Evolutionary conservation across 1,140 invertebrate species (phyloP).

Genomic region (Drosophila suzukii): DNA sequence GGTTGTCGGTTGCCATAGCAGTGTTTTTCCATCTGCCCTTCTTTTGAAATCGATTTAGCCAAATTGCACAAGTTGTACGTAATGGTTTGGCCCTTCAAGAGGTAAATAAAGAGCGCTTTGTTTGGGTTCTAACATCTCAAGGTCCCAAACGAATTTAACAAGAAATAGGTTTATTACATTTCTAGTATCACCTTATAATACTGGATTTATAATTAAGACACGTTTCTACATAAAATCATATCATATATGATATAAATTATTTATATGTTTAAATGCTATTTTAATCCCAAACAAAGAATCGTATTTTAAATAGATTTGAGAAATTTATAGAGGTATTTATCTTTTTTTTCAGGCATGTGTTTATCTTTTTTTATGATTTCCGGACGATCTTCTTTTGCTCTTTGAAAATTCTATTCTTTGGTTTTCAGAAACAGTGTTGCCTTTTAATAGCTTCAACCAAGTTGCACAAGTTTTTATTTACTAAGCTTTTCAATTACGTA

Average conservation of each 20-base stretch:
- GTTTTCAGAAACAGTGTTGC: not conserved
- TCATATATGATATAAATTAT: too few species aligned
- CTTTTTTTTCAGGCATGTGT: slow-evolving; percentile 11
- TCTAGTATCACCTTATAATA: too few species aligned
- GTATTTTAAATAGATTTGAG: slow-evolving; percentile 10
- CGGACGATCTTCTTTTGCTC: slow-evolving; percentile 9
- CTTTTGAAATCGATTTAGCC: not conserved
- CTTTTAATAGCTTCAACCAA: not conserved
- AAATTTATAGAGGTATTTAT: not conserved
- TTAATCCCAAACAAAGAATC: not conserved
- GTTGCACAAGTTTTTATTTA: slow-evolving; percentile 27
- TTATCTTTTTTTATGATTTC: slow-evolving; percentile 8
- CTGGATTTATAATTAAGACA: too few species aligned
- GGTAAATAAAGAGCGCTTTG: not conserved
- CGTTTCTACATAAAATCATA: too few species aligned
- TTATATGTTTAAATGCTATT: not conserved
- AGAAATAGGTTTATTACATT: not conserved
- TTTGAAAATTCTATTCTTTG: slow-evolving; percentile 14
- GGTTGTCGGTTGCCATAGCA: slow-evolving; percentile 19
- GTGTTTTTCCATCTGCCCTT: slow-evolving; percentile 26
- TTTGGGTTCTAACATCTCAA: not conserved
- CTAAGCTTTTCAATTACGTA: not conserved
- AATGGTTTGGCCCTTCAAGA: not conserved
- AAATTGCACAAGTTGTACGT: slow-evolving; percentile 1
- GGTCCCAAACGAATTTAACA: not conserved